Percentiles rank a stretch among this genome's conserved stretches.
These are phyloP conservation scores for Apamea sordens DNA, from an alignment of 2,888 invertebrate species.

Conservation along the genomic window DNA sequence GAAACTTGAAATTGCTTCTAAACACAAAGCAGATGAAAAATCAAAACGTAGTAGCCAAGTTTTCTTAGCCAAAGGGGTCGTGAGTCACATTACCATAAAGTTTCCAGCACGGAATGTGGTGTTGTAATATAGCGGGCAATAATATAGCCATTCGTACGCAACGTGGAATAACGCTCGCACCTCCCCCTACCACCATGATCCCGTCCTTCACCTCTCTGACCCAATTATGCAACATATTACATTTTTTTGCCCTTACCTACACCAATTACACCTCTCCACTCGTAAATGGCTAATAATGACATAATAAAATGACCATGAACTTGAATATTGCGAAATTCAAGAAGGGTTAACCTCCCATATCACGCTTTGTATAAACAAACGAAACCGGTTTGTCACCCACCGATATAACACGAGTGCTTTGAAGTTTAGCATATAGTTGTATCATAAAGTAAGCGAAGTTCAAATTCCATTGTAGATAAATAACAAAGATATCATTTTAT, in stretches of 20 bases:
- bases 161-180: constrained; percentile 78
- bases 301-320: constrained; percentile 62
- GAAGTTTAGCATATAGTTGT: constrained; percentile 41
- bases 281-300: constrained; percentile 43
- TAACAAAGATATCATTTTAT: constrained; percentile 50
- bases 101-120: constrained; percentile 83
- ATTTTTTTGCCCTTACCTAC: constrained; percentile 59
- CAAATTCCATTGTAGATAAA: constrained; percentile 48
- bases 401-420: constrained; percentile 21
- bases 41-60: constrained; percentile 80
- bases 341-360: constrained; percentile 37
- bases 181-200: constrained; percentile 75
- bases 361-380: constrained; percentile 22
- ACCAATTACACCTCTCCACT: constrained; percentile 24
- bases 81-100: constrained; percentile 85
- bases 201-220: constrained; percentile 84
- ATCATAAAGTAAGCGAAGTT: constrained; percentile 13
- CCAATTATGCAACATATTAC: constrained; percentile 82
- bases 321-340: constrained; percentile 49
- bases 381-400: constrained; percentile 42
- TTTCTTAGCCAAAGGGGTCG: constrained; percentile 86
- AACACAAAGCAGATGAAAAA: constrained; percentile 68
- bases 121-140: constrained; percentile 84
- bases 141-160: constrained; percentile 85
- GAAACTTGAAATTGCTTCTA: constrained; percentile 34